Evolutionary conservation across 1,140 invertebrate genomes (phyloP), one percentile per base, ranked within the genome.

Genomic region (Eupristina koningsbergeri): DNA sequence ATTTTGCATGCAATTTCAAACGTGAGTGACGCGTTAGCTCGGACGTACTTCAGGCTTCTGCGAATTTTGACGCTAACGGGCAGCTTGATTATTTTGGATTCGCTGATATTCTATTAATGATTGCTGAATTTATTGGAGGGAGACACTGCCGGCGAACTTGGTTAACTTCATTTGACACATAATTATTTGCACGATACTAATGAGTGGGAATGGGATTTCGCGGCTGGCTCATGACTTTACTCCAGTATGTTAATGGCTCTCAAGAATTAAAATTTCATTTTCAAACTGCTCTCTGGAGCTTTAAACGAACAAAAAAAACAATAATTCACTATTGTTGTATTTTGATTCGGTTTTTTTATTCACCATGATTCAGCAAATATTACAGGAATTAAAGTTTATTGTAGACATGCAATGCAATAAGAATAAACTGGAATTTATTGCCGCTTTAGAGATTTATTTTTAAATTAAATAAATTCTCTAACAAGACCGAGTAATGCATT

Each of bases 21-120:
- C 13, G 31, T 50, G n/a, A 64, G 26, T 53, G 78, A 69, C 64
- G 39, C 19, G 15, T 5, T 19, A 7, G 17, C 29, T 64, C 29
- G 31, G 19, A 26, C 61, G 34, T 22, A 61, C 75, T 77, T 77
- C 75, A 77, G 31, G 9, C 31, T 77, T 29, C n/a, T 0, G 3
- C 22, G 17, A n/a, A 45, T 69, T 67, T 67, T 34, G 9, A 53
- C 31, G n/a, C n/a, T 71, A 58, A 78, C 22, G 58, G 22, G 36
- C 13, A 31, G 61, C 29, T 29, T 39, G 6, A 79, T 79, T 67
- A 79, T 79, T 64, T 79, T 50, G 61, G 29, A 75, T 75, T 75
- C 45, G 0, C 69, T 53, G 50, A 26, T 34, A 53, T 36, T 76
- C n/a, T 29, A 78, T 78, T 41, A 64, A 64, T 64, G 22, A 64